Conservation (phyloP, 2,113 vertebrate species). For the Alligator sinensis region DNA sequence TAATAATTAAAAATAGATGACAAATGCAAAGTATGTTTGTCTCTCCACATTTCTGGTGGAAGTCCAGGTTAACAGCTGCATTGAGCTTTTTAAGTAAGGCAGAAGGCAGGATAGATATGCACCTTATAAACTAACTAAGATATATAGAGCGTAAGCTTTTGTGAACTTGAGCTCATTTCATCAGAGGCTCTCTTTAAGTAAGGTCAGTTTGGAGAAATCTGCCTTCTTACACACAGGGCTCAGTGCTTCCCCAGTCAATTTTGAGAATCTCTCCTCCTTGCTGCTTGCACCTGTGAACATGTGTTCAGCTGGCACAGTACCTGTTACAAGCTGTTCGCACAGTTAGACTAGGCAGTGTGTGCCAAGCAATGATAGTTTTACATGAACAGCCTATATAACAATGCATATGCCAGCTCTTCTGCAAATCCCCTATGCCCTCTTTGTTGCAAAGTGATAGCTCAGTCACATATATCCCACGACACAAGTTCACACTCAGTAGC, state of each 20-base stretch:
- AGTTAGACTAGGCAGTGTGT: not conserved
- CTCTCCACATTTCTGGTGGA: not conserved
- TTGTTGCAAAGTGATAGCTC: accelerated
- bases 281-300: not conserved
- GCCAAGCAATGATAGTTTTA: slow-evolving; percentile 12
- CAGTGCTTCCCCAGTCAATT: not conserved
- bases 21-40: not conserved
- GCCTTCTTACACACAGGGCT: accelerated
- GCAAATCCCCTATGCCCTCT: not conserved
- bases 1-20: not conserved
- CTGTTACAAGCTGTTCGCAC: not conserved
- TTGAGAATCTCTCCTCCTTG: not conserved
- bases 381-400: not conserved
- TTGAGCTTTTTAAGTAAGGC: not conserved
- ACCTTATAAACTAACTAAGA: no score
- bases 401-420: not conserved
- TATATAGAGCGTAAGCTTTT: no score
- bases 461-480: not conserved
- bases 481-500: no score
- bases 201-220: not conserved
- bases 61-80: not conserved
- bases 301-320: not conserved
- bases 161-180: no score
- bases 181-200: no score
- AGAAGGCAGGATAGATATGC: no score